Conservation (phyloP, 2,797 vertebrate species). For the Siniperca undulata region DNA sequence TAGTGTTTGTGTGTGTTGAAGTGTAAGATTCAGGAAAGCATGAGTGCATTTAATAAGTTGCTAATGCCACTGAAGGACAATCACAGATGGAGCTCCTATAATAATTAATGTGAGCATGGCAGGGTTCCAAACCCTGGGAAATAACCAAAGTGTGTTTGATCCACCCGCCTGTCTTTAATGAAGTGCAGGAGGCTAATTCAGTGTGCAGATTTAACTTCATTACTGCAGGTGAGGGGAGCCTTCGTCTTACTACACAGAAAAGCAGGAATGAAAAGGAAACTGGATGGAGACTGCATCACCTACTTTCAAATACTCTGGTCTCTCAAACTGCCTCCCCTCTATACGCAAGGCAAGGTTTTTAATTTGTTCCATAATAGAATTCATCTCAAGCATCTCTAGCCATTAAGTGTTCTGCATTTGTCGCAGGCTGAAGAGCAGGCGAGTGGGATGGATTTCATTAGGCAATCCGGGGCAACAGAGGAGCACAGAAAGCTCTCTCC, state of each 20-base stretch:
- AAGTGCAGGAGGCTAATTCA: constrained; percentile 83
- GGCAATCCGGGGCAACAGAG: constrained; percentile 73
- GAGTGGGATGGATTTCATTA: constrained; percentile 85
- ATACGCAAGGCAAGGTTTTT: constrained; percentile 79
- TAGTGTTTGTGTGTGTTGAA: constrained; percentile 50
- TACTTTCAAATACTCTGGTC: constrained; percentile 67
- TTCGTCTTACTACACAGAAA: constrained; percentile 62
- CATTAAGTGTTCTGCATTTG: constrained; percentile 83
- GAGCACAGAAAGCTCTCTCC: constrained; percentile 69
- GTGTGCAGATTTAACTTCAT: constrained; percentile 83
- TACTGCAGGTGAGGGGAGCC: constrained; percentile 78
- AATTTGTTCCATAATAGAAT: constrained; percentile 87
- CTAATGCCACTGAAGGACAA: constrained; percentile 83
- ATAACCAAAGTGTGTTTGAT: constrained; percentile 85
- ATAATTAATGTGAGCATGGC: constrained; percentile 87
- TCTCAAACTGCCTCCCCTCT: constrained; percentile 69
- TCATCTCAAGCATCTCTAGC: constrained; percentile 84
- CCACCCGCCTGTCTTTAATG: constrained; percentile 84
- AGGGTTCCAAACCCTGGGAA: constrained; percentile 83
- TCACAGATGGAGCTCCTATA: constrained; percentile 85
- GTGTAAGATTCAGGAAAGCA: constrained; percentile 62
- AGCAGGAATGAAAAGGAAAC: constrained; percentile 64
- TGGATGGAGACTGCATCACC: constrained; percentile 71
- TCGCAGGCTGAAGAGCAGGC: constrained; percentile 82
- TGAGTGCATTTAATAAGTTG: constrained; percentile 79